phyloP scores from a whole-genome alignment of 2,797 vertebrate species.

The Alosa sapidissima region DNA sequence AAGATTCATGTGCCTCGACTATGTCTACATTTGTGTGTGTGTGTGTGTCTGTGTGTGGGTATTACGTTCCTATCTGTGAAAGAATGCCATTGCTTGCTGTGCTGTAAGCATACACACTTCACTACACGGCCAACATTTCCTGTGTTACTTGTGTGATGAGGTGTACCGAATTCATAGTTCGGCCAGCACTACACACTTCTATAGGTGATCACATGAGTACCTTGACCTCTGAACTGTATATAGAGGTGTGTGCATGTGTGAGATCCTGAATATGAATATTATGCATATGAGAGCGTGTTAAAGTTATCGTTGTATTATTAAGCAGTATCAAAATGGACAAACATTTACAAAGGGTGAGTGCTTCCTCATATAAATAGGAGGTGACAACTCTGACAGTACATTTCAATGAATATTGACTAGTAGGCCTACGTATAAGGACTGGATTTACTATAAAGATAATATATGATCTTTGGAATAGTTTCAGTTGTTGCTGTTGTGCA shows the following conservation, averaged over 20 bases:
- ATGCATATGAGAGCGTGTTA: background rate
- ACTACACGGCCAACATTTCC: background rate
- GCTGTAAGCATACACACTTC: background rate
- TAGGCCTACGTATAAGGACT: too few relatives aligned
- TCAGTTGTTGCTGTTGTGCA: background rate
- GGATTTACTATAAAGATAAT: background rate
- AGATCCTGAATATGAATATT: background rate
- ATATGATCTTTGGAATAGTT: background rate
- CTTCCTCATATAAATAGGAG: background rate
- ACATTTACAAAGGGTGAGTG: background rate
- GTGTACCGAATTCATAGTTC: background rate
- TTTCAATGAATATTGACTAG: background rate
- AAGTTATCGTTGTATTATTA: background rate
- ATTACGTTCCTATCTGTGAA: background rate
- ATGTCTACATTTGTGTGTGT: slow-evolving; percentile 78
- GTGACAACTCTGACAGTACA: background rate
- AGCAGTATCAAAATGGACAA: background rate
- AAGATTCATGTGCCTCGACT: slow-evolving; percentile 97
- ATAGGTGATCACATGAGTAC: background rate
- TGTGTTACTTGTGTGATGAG: background rate
- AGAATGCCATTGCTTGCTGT: background rate
- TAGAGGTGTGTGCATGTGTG: background rate
- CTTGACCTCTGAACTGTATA: background rate
- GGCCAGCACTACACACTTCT: background rate
- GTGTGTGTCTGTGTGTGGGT: background rate